These are phyloP conservation scores for Pristionchus japonicus DNA, from an alignment of 2,888 invertebrate species.

Conservation along the genomic window DNA sequence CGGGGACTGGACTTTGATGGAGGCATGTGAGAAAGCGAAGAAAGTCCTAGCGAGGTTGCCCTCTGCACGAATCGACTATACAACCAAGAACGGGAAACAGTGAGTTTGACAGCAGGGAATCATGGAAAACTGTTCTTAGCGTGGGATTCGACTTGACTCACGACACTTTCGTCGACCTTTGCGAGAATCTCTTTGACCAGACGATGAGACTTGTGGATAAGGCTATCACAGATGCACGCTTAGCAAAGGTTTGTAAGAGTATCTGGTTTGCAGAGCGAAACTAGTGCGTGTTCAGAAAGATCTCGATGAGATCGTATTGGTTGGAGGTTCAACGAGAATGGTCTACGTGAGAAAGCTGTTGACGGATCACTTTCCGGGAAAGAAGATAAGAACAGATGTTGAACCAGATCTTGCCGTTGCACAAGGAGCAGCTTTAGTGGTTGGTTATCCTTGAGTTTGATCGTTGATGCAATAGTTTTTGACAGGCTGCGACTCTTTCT, in stretches of 20 bases:
- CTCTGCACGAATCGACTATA: neutral
- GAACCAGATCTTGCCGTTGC: neutral
- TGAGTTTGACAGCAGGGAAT: too few relatives aligned
- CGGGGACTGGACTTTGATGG: neutral
- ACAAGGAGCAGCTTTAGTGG: slow-evolving; percentile 7
- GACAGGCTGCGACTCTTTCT: too few relatives aligned
- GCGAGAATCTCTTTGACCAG: neutral
- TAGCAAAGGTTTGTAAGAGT: too few relatives aligned
- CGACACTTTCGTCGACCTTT: neutral
- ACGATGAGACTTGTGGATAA: neutral
- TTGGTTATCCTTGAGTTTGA: too few relatives aligned
- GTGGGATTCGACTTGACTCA: neutral
- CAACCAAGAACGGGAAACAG: neutral
- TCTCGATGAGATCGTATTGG: neutral
- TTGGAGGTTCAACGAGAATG: neutral
- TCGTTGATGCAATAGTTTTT: too few relatives aligned
- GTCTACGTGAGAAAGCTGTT: neutral
- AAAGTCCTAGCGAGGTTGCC: neutral
- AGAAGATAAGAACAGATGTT: neutral
- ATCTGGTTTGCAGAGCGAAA: too few relatives aligned
- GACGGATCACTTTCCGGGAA: neutral
- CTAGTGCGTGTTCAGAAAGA: too few relatives aligned
- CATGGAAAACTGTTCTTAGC: neutral
- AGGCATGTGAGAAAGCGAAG: slow-evolving; percentile 25
- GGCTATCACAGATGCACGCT: neutral